Evolutionary conservation across 2,113 vertebrate genomes (phyloP).

Genomic region (Sylvietta virens): DNA sequence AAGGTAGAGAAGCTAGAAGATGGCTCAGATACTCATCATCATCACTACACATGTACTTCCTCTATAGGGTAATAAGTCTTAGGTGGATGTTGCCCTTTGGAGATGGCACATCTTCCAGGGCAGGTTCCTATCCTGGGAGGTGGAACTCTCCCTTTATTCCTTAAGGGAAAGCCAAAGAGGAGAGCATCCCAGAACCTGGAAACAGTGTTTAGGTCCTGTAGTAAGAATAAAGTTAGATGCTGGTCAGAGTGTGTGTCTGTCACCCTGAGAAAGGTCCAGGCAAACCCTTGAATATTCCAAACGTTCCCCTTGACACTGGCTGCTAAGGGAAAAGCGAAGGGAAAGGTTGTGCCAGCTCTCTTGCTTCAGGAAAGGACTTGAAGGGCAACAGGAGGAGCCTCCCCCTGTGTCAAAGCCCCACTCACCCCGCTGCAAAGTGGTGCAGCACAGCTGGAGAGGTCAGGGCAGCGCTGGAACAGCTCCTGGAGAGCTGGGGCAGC

Average conservation of each 20-base stretch:
- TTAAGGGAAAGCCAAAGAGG: neutral
- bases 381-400: neutral
- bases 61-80: neutral
- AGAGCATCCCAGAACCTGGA: neutral
- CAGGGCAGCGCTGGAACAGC: neutral
- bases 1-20: neutral
- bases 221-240: neutral
- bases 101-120: neutral
- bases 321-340: neutral
- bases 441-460: neutral
- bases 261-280: neutral
- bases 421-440: neutral
- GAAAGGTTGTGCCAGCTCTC: neutral
- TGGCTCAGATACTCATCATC: neutral
- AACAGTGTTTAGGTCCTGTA: neutral
- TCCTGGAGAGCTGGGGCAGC: neutral
- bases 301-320: neutral
- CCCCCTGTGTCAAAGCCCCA: accelerated
- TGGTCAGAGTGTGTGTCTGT: no score
- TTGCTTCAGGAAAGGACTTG: neutral
- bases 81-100: neutral
- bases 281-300: neutral
- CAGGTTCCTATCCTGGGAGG: neutral
- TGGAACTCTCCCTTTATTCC: neutral
- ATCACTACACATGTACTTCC: neutral